Conservation (phyloP, 2,113 vertebrate species). For the Equus przewalskii region DNA sequence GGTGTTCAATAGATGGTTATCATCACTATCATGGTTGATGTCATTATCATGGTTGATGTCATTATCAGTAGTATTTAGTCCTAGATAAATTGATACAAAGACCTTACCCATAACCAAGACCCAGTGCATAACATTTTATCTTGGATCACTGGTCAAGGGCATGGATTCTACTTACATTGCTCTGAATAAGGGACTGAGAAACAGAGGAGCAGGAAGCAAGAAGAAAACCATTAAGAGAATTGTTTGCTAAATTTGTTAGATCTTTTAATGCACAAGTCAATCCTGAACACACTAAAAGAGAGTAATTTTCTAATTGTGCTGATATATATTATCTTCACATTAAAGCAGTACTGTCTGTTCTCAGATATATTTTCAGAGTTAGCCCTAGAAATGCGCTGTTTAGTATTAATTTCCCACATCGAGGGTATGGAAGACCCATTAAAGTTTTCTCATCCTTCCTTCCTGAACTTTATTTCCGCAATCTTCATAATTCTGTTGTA, state of each 20-base stretch:
- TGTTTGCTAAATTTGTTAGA: conserved; percentile 34
- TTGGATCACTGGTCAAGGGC: neutral
- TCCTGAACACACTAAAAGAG: conserved; percentile 30
- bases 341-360: neutral
- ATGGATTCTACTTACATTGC: neutral
- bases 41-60: neutral
- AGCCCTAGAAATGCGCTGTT: neutral
- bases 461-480: conserved; percentile 49
- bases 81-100: conserved; percentile 4
- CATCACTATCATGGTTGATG: neutral
- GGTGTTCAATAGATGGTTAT: neutral
- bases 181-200: neutral
- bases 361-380: neutral
- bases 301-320: conserved; percentile 65
- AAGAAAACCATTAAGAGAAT: conserved; percentile 52
- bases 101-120: conserved; percentile 7
- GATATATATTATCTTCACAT: conserved; percentile 20
- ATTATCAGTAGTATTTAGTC: neutral
- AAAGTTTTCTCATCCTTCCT: conserved; percentile 59
- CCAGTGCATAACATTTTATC: neutral
- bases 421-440: conserved; percentile 17
- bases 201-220: neutral
- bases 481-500: conserved; percentile 69
- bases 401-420: neutral
- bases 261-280: conserved; percentile 14